phyloP scores from a whole-genome alignment of 2,113 vertebrate species.

The Lagopus leucura region DNA sequence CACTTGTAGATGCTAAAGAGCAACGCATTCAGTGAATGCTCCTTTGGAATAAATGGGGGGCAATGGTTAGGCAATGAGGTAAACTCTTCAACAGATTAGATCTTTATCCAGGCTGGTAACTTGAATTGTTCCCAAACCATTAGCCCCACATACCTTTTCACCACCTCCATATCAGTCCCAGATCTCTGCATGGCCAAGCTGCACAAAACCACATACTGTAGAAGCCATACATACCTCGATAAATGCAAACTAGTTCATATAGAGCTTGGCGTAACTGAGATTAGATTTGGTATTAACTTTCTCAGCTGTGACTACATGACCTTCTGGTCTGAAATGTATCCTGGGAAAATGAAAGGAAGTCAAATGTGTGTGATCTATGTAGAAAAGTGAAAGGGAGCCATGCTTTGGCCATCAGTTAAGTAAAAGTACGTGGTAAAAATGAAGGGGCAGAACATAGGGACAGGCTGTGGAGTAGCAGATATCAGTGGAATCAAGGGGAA shows the following conservation, averaged over 20 bases:
- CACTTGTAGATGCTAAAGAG: neutral
- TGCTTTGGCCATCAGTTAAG: neutral
- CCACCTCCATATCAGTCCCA: neutral
- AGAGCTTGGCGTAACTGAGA: neutral
- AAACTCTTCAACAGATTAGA: neutral
- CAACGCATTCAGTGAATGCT: neutral
- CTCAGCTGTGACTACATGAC: neutral
- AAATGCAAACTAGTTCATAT: neutral
- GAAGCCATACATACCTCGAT: neutral
- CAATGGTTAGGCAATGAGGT: neutral
- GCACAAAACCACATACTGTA: neutral
- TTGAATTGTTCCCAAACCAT: neutral
- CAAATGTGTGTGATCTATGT: rapidly evolving
- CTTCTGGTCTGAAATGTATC: neutral
- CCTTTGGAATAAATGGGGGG: neutral
- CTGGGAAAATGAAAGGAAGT: neutral
- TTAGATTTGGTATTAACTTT: neutral
- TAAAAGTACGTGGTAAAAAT: neutral
- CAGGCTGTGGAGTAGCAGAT: neutral
- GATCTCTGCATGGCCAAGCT: rapidly evolving
- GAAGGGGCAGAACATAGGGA: neutral
- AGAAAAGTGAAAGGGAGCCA: neutral
- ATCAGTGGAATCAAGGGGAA: neutral
- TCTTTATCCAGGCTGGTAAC: neutral
- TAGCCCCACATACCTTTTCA: neutral